A percentile compares a stretch with the other conserved stretches of the same genome.
Evolutionary conservation across 1,140 invertebrate genomes (phyloP).

Genomic region (Harlomillsia oculata): DNA sequence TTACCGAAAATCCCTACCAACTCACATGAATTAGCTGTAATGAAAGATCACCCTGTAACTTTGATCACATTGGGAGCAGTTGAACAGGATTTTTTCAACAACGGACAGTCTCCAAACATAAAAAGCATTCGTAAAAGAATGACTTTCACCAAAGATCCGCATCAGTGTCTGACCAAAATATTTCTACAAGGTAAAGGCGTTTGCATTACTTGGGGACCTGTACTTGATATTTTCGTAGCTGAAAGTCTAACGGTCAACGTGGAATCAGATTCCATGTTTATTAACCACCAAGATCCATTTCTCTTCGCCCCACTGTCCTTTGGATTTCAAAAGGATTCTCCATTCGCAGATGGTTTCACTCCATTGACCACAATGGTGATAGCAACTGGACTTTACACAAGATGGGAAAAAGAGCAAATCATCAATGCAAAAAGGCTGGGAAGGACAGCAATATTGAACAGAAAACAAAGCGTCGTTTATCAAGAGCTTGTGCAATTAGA

Average conservation of each 20-base stretch:
- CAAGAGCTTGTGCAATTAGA: background rate
- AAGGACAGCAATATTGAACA: background rate
- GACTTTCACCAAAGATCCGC: background rate
- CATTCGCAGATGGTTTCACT: background rate
- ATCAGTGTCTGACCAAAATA: background rate
- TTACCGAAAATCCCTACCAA: background rate
- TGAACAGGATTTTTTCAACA: background rate
- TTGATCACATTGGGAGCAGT: background rate
- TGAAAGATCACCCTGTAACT: background rate
- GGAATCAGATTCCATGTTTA: background rate
- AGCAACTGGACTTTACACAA: background rate
- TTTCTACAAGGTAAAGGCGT: background rate
- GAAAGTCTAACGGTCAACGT: background rate
- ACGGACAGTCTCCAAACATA: no score
- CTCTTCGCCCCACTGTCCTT: background rate
- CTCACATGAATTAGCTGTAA: background rate
- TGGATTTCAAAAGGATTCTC: background rate
- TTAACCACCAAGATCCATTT: background rate
- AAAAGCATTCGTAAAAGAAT: background rate
- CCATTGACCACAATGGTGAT: background rate
- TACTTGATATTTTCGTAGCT: background rate
- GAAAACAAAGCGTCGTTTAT: background rate
- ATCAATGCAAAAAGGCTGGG: background rate
- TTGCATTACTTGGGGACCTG: background rate
- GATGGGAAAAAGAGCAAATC: background rate